Evolutionary conservation across 2,797 vertebrate species (phyloP), one percentile per base, ranked within the genome.

Genomic region (Ara ararauna): DNA sequence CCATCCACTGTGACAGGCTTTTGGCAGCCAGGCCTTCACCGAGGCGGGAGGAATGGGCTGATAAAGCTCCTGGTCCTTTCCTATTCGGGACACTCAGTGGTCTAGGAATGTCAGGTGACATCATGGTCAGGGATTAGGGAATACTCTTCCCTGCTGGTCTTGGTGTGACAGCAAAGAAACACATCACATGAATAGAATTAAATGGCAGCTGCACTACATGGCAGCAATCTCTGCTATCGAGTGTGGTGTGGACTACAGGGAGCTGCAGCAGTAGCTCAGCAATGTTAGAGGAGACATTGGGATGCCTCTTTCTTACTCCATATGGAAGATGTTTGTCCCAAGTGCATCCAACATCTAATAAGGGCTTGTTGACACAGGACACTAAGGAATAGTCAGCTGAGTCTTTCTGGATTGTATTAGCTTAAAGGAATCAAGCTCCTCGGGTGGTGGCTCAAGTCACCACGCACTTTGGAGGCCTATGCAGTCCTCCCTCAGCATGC

Each of bases 51-150:
- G 47, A 78, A 58, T 14, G 51, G 78, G 70, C 36, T 60, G 70
- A 76, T 34, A 58, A 44, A 81, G 48, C 58, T 89, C 62, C 30
- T 10, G 66, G 26, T 32, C 71, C 65, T 56, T 84, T 76, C 68
- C 71, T 29, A 11, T 76, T 75, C 4, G 30, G 80, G 29, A 20
- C 23, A 10, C 78, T 91, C 40, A 8, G 73, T 71, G 8, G 54
- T 90, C 75, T 94, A 32, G 9, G 72, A 48, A 72, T 42, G 81
- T 66, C 74, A 82, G 76, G 89, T 96, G 95, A 91, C 93, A 89
- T 94, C 94, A 81, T 61, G 45, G n/a, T 53, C 7, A 24, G 71
- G 60, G 74, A 40, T 86, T 93, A 93, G 15, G 61, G 90, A 80
- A 85, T 47, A n/a, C 29, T 76, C 92, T 70, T 78, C 72, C 85